Percentiles rank a stretch among this genome's conserved stretches.
These are phyloP conservation scores for Lacanobia wlatinum DNA, from an alignment of 2,888 invertebrate genomes.

Conservation along the genomic window DNA sequence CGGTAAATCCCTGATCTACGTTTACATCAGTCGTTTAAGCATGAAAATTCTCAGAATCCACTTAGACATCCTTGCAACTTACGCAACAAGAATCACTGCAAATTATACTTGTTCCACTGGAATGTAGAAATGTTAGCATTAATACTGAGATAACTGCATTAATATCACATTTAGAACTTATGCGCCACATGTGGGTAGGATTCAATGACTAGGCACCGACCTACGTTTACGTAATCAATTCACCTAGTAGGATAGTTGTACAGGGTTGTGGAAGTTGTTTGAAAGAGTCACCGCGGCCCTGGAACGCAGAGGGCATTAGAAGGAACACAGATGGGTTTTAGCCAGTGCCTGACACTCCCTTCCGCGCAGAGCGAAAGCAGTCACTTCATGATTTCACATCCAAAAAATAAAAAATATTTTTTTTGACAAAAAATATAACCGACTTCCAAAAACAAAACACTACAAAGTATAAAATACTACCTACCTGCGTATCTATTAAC, in stretches of 20 bases:
- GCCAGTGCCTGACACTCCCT: no score
- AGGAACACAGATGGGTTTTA: no score
- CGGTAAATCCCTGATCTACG: not conserved
- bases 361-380: no score
- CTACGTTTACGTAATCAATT: conserved; percentile 28
- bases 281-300: no score
- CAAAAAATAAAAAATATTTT: no score
- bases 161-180: conserved; percentile 73
- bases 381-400: no score
- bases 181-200: conserved; percentile 59
- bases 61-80: conserved; percentile 31
- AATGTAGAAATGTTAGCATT: conserved; percentile 74
- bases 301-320: no score
- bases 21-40: not conserved
- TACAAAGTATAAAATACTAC: no score
- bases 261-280: no score
- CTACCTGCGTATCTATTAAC: no score
- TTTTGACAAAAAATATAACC: no score
- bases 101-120: conserved; percentile 73
- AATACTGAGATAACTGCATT: conserved; percentile 75
- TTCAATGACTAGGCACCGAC: conserved; percentile 27
- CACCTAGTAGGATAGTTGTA: not conserved
- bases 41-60: conserved; percentile 25
- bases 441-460: no score
- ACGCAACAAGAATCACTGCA: conserved; percentile 50